phyloP scores from a whole-genome alignment of 1,140 invertebrate genomes.

The Globodera rostochiensis region DNA sequence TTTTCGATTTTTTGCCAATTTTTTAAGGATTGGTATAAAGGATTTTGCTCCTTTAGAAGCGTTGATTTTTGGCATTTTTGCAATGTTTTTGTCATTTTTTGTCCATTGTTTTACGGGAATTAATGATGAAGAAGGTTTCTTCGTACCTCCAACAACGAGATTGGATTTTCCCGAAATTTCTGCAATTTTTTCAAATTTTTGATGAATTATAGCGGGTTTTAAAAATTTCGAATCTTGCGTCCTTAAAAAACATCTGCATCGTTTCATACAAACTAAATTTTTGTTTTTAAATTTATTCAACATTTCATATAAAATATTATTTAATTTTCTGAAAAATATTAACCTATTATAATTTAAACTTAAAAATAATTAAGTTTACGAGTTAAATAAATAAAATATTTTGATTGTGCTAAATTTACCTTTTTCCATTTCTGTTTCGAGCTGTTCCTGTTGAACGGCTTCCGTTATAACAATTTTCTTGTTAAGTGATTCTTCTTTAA shows the following conservation, averaged over 20 bases:
- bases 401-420: no score
- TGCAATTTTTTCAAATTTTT: not conserved
- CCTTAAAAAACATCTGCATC: no score
- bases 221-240: no score
- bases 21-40: not conserved
- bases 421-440: no score
- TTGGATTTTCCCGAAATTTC: not conserved
- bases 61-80: not conserved
- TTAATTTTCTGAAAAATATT: not conserved
- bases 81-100: not conserved
- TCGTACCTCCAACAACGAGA: not conserved
- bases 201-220: no score
- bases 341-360: not conserved
- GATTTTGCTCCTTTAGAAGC: constrained; percentile 1
- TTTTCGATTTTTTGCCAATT: not conserved
- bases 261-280: no score
- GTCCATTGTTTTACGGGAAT: not conserved
- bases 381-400: no score
- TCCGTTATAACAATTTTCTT: no score
- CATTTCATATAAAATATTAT: not conserved
- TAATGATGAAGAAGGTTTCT: not conserved
- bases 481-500: no score
- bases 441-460: no score
- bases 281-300: not conserved
- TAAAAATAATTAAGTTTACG: not conserved